Evolutionary conservation across 2,888 invertebrate genomes (phyloP), one percentile per base, ranked within the genome.

Genomic region (Acholoe squamosa): DNA sequence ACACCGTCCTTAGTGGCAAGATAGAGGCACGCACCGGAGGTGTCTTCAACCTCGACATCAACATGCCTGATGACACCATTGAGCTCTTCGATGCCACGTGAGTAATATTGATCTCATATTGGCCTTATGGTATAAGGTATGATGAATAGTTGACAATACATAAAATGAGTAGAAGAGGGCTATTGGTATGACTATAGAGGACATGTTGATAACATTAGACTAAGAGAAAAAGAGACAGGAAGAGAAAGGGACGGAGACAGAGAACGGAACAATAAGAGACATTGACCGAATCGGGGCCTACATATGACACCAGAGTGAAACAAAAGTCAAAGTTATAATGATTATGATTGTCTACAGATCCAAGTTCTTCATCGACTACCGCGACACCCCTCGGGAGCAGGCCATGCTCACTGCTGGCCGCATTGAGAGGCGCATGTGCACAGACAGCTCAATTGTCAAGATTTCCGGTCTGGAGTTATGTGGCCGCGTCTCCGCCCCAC

Each of bases 401-500:
- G 96, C 96, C 89, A 98, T 98, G 1, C 96, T 97, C 77, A 96
- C 96, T 92, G 96, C 96, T 92, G 97, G 97, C 92, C 96, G 97
- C 84, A 97, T 97, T 86, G 97, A 97, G 28, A 92, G 96, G 0
- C 92, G 94, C 19, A 92, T 93, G 12, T 96, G 96, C 93, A 94
- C 95, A 0, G 95, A 95, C 14, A 91, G 93, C 25, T 91, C 92
- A 1, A 43, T 98, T 80, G 98, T 98, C 93, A 97, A 97, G 92
- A 97, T 98, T 0, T 97, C 98, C 25, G 99, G 99, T 0, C 96
- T 99, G 89, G 98, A 98, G 96, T 96, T 98, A 80, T 99, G 98
- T 94, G 97, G 97, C 0, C 97, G 98, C 90, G 97, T 98, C 94
- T 93, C 94, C 43, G 93, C 94, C 89, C 93, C 96, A 97, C 96